phyloP scores from a whole-genome alignment of 2,113 vertebrate species.

The Mirounga angustirostris region DNA sequence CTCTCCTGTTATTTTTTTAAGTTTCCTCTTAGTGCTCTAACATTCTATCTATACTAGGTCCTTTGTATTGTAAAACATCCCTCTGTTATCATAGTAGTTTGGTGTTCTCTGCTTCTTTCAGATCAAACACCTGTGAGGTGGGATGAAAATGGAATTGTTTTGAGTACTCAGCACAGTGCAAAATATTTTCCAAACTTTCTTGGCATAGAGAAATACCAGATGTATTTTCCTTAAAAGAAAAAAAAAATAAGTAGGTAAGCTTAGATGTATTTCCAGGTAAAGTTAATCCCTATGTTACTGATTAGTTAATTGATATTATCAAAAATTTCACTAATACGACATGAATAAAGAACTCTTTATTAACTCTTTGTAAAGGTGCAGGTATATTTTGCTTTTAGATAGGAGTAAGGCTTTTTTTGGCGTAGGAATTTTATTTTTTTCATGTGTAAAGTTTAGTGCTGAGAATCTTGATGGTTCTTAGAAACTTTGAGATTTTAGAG shows the following conservation, averaged over 20 bases:
- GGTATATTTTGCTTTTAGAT: slow-evolving; percentile 14
- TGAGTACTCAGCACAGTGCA: slow-evolving; percentile 28
- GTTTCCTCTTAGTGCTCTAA: background rate
- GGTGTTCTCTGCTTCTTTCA: background rate
- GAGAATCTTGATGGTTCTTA: background rate
- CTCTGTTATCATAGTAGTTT: background rate
- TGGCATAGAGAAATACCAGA: slow-evolving; percentile 59
- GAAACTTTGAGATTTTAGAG: background rate
- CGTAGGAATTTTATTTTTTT: slow-evolving; percentile 15
- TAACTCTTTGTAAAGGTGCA: background rate
- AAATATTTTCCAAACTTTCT: slow-evolving; percentile 63
- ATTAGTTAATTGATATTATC: slow-evolving; percentile 49
- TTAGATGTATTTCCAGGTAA: slow-evolving; percentile 67
- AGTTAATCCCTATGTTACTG: slow-evolving; percentile 31
- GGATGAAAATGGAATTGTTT: slow-evolving; percentile 50
- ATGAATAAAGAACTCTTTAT: background rate
- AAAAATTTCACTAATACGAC: slow-evolving; percentile 12
- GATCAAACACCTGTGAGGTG: slow-evolving; percentile 31
- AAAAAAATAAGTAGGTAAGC: background rate
- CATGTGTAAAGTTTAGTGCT: background rate
- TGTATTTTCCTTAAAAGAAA: slow-evolving; percentile 56
- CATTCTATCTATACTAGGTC: background rate
- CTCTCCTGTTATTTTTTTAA: background rate
- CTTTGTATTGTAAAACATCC: background rate
- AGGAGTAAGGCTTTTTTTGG: background rate